Base-by-base conservation (phyloP, 2,113 vertebrate species). In the Scophthalmus maximus region DNA sequence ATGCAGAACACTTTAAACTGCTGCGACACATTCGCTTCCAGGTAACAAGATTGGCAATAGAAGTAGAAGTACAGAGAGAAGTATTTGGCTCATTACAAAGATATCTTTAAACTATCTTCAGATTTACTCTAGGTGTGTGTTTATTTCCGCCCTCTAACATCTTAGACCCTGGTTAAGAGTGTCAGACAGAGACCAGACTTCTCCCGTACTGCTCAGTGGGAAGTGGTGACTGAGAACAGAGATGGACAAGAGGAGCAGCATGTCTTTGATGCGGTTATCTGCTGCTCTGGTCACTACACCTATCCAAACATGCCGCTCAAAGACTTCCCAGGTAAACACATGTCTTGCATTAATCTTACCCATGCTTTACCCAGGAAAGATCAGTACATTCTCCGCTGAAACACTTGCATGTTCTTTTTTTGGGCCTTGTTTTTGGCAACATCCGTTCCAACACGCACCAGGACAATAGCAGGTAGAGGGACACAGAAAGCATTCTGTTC, bases 201-300 rank as follows among this genome's bases (percentile, higher is more conserved):
- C 34, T 17, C 81, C 14, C 50, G 62, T 55, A 95, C 94, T 0
- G 97, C 97, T 8, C 95, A 95, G 78, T 98, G 97, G 96, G 92
- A 96, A 2, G 91, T 99, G 38, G 79, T 95, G 71, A 96, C 94
- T 0, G 89, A 91, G 73, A 91, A 92, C 32, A 91, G 34, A 14
- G 46, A 87, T 0, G 92, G 94, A 17, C 62, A 79, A 17, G 68
- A 8, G 60, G 81, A 94, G 62, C 90, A 5, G 0, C 92, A 91
- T 0, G 0, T 95, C 60, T 98, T 98, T 3, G 96, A 98, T 47
- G 96, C 94, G 0, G 91, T 98, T 20, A 93, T 98, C 88, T 91
- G 96, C 59, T 97, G 96, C 88, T 91, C 91, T 0, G 97, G 96
- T 36, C 92, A 90, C 36, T 96, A 90, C 88, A 88, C 89, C 73